phyloP scores from a whole-genome alignment of 2,888 invertebrate genomes.

The Lycia hirtaria region DNA sequence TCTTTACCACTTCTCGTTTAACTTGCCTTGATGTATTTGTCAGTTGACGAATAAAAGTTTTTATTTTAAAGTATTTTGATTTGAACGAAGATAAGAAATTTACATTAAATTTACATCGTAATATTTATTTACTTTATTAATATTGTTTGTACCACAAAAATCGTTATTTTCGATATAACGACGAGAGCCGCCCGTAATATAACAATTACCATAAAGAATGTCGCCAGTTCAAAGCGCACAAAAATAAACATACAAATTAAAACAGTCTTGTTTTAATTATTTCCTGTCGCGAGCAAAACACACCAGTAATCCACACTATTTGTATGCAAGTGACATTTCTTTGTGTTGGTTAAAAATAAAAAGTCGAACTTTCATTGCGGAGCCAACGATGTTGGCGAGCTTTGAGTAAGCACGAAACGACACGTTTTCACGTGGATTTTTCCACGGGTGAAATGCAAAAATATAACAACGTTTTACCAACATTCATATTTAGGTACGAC shows the following conservation, averaged over 20 bases:
- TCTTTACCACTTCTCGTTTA: too few relatives aligned
- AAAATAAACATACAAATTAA: slow-evolving; percentile 34
- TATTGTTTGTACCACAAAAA: slow-evolving; percentile 8
- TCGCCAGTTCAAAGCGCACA: slow-evolving; percentile 34
- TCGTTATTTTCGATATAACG: slow-evolving; percentile 10
- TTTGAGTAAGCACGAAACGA: slow-evolving; percentile 11
- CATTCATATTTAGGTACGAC: neutral
- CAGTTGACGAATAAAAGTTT: too few relatives aligned
- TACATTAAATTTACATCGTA: too few relatives aligned
- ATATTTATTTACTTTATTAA: neutral
- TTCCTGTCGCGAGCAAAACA: slow-evolving; percentile 44
- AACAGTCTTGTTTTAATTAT: slow-evolving; percentile 45
- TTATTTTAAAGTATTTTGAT: too few relatives aligned
- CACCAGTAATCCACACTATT: slow-evolving; percentile 31
- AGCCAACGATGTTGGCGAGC: slow-evolving; percentile 13
- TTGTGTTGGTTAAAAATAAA: slow-evolving; percentile 38
- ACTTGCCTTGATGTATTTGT: too few relatives aligned
- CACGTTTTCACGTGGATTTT: neutral
- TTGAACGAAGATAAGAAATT: too few relatives aligned
- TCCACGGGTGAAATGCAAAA: neutral
- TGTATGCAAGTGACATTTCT: slow-evolving; percentile 30
- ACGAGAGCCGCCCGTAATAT: slow-evolving; percentile 21
- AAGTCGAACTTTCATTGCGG: slow-evolving; percentile 17
- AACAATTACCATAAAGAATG: slow-evolving; percentile 34
- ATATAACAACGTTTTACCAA: too few relatives aligned